Conservation (phyloP, 92 coral and sea anemone genomes). For the Zoanthus sansibaricus region DNA sequence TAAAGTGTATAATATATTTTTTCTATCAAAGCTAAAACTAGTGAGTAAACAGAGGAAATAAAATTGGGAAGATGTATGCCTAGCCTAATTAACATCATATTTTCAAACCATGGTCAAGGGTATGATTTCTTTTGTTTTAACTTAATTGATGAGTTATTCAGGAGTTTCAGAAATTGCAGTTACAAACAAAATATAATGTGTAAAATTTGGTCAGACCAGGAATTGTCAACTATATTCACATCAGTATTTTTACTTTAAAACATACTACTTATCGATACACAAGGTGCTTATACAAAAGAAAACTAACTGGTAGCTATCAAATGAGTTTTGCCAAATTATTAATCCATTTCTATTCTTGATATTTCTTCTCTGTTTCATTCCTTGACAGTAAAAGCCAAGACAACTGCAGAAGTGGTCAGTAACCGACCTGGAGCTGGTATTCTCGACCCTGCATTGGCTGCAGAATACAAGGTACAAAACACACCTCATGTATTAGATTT, state of each 20-base stretch:
- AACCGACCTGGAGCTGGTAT: conserved; percentile 19
- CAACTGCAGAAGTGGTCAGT: conserved; percentile 17
- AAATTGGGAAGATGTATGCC: conserved; percentile 11
- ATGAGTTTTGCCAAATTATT: conserved; percentile 1
- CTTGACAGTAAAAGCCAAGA: conserved; percentile 32
- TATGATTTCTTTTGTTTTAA: conserved; percentile 16
- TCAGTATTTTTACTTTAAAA: not conserved
- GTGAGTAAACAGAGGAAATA: conserved; percentile 11
- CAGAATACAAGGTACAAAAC: conserved; percentile 23
- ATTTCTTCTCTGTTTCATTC: not conserved
- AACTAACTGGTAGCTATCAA: conserved; percentile 12
- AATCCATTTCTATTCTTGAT: not conserved
- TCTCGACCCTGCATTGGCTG: conserved; percentile 20
- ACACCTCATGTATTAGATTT: not conserved
- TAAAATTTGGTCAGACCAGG: not conserved
- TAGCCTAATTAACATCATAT: conserved; percentile 6
- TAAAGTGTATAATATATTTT: conserved; percentile 5
- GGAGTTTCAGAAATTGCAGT: not conserved
- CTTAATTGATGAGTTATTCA: not conserved
- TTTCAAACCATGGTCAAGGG: conserved; percentile 12
- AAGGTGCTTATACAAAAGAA: conserved; percentile 1
- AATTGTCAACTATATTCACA: not conserved
- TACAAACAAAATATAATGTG: not conserved
- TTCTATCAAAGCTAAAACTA: not conserved
- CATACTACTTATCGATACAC: conserved; percentile 1